Base-by-base conservation (phyloP, 2,797 vertebrate genomes). In the Garrulus glandarius region DNA sequence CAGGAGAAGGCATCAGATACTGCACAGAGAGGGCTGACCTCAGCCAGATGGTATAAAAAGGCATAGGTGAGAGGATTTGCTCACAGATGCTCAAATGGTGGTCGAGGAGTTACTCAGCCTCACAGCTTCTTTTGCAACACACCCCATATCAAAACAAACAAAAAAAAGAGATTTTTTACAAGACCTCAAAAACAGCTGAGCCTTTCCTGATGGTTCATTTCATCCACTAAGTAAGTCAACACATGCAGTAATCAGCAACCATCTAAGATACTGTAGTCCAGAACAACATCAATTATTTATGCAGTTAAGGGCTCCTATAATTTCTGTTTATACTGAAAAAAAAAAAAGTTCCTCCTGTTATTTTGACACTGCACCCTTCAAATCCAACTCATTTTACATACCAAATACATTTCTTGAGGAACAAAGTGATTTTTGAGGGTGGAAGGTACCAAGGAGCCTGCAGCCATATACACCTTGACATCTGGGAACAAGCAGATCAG, bases 141-240 rank as follows among this genome's bases (percentile, higher is more conserved):
- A 11, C 6, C 24, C 4, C 30, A 34, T 5, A 24, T 50, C 27
- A 27, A 68, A 74, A 86, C 20, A 56, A 79, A 69, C 22, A 55
- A 46, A 43, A 11, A 43, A 10, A 47, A 30, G 36, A 52, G 9
- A 50, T n/a, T 72, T 76, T 76, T 87, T 68, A 64, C 24, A 68
- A 72, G 69, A 47, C 16, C 59, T 86, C 53, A 86, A 55, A 92
- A 84, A 26, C 18, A 65, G 41, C 29, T 27, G 44, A 87, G 43
- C 16, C 21, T 71, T 93, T 77, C 43, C 44, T 44, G 44, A 65
- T 39, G 18, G 53, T 55, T 92, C 83, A 80, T 60, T 84, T 90
- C 46, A 92, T 34, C 61, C 64, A 84, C 60, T 90, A 95, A 90
- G 92, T 81, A 92, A 91, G 93, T 91, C 52, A 80, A 81, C 68